Evolutionary conservation across 2,888 invertebrate species (phyloP).

Genomic region (Lutraria lutraria): DNA sequence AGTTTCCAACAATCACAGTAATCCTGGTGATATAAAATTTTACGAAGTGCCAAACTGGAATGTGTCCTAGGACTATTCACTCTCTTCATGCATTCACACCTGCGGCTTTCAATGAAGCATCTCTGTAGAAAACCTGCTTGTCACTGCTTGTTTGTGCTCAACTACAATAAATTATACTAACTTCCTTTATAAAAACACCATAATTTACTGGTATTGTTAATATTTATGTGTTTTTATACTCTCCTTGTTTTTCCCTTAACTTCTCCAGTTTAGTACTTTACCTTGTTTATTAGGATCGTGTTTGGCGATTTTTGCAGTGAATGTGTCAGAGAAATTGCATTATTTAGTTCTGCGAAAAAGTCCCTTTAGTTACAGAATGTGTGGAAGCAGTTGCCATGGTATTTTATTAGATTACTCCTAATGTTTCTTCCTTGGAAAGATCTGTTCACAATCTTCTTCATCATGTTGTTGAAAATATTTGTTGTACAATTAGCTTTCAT

Average conservation of each 20-base stretch:
- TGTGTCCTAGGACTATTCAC: not conserved
- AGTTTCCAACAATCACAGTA: not conserved
- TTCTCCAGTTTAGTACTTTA: not conserved
- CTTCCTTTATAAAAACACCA: not conserved
- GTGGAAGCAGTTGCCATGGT: not conserved
- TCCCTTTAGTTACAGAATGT: not conserved
- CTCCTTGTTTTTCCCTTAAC: slow-evolving; percentile 5
- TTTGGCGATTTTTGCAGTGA: not conserved
- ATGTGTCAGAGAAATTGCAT: not conserved
- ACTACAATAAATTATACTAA: not conserved
- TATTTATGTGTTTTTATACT: not conserved
- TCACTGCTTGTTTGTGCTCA: not conserved
- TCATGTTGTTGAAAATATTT: not conserved
- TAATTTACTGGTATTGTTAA: slow-evolving; percentile 11
- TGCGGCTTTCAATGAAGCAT: not conserved
- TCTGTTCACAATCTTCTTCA: not conserved
- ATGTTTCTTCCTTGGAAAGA: not conserved
- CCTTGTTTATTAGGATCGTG: not conserved
- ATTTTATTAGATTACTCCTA: not conserved
- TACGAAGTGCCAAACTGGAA: not conserved
- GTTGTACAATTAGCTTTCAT: not conserved
- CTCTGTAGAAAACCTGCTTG: not conserved
- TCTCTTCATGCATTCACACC: not conserved
- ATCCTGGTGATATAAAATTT: not conserved
- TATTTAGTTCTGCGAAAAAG: not conserved